These are phyloP conservation scores for Cliona cf. orientalis DNA, from an alignment of 37 sponge, comb jelly and placozoan genomes.

Conservation along the genomic window DNA sequence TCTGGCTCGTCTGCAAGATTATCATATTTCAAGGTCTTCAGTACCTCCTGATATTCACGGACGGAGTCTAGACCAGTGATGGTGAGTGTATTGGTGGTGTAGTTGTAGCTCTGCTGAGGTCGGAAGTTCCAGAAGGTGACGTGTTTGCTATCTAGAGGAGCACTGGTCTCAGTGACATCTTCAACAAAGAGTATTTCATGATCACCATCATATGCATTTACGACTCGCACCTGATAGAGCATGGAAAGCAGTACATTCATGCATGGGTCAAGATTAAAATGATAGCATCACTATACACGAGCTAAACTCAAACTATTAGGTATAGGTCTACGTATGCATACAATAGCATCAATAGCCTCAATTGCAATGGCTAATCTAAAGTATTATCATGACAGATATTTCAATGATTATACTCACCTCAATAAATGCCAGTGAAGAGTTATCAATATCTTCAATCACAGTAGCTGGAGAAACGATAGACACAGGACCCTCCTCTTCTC, in stretches of 20 bases:
- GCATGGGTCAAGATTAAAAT: too few relatives aligned
- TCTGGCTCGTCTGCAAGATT: slow-evolving; percentile 81
- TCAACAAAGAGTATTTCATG: slow-evolving; percentile 65
- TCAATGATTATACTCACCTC: slow-evolving; percentile 56
- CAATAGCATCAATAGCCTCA: too few relatives aligned
- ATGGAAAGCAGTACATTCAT: too few relatives aligned
- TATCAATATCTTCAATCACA: slow-evolving; percentile 81
- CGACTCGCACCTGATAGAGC: too few relatives aligned
- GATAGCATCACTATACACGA: too few relatives aligned
- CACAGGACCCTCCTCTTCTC: slow-evolving; percentile 80
- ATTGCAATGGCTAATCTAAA: too few relatives aligned
- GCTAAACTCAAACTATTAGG: too few relatives aligned
- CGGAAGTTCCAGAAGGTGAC: slow-evolving; percentile 57
- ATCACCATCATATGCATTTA: slow-evolving; percentile 60
- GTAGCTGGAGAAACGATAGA: slow-evolving; percentile 33
- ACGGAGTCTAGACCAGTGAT: slow-evolving; percentile 82
- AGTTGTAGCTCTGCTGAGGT: slow-evolving; percentile 75
- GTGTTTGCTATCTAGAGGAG: slow-evolving; percentile 36
- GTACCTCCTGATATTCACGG: slow-evolving; percentile 69
- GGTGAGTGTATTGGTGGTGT: slow-evolving; percentile 53
- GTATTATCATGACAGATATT: too few relatives aligned
- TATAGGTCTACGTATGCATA: too few relatives aligned
- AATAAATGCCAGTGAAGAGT: slow-evolving; percentile 63
- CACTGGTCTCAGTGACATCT: slow-evolving; percentile 48
- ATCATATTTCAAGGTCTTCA: slow-evolving; percentile 79